Evolutionary conservation across 2,888 invertebrate genomes (phyloP).

Genomic region (Ctenicera cuprea): DNA sequence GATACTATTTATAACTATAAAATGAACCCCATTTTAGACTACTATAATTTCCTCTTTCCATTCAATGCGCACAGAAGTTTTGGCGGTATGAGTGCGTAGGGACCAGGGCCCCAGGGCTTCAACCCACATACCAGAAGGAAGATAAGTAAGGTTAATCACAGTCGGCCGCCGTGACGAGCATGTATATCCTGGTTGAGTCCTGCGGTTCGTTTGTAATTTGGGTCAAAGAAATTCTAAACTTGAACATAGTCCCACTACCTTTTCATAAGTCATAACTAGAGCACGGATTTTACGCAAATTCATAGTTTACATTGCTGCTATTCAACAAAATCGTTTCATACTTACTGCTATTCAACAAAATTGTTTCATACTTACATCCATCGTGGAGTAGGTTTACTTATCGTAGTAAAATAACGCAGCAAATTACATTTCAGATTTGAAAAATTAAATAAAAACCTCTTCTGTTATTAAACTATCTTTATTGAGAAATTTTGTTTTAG

Average conservation of each 20-base stretch:
- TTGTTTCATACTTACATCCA: too few relatives aligned
- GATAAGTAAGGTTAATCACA: slow-evolving; percentile 20
- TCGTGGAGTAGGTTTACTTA: too few relatives aligned
- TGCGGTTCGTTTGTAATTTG: slow-evolving; percentile 14
- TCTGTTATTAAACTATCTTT: too few relatives aligned
- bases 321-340: too few relatives aligned
- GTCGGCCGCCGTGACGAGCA: slow-evolving; percentile 8
- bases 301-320: too few relatives aligned
- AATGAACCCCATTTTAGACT: too few relatives aligned
- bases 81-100: not conserved
- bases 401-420: too few relatives aligned
- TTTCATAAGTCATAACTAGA: not conserved
- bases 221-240: slow-evolving; percentile 12
- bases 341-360: too few relatives aligned
- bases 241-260: not conserved
- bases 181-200: slow-evolving; percentile 13
- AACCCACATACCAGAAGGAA: not conserved
- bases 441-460: too few relatives aligned
- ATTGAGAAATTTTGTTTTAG: too few relatives aligned
- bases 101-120: slow-evolving; percentile 3
- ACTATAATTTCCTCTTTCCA: not conserved
- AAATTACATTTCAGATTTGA: too few relatives aligned
- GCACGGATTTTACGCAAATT: not conserved
- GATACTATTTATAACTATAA: not conserved
- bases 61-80: not conserved